phyloP scores from a whole-genome alignment of 2,888 invertebrate genomes.

The Euzophera pinguis region DNA sequence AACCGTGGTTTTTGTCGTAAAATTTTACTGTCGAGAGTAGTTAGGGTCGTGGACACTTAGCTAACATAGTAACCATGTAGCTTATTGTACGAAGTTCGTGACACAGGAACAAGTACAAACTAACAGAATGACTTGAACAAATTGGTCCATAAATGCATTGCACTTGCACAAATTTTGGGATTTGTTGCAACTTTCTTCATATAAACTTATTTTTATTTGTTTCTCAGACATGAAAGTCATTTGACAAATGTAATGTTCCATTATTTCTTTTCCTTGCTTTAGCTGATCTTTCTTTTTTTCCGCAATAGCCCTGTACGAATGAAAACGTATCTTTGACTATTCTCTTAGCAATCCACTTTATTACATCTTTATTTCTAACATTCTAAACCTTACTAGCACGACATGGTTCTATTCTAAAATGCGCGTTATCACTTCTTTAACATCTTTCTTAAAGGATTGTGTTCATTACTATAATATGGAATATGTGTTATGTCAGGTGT shows the following conservation, averaged over 20 bases:
- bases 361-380: neutral
- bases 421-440: slow-evolving; percentile 26
- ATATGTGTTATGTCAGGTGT: neutral
- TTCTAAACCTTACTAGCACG: neutral
- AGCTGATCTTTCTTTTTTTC: too few relatives aligned
- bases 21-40: slow-evolving; percentile 5
- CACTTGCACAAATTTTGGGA: too few relatives aligned
- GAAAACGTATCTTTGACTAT: too few relatives aligned
- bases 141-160: neutral
- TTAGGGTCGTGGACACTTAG: slow-evolving; percentile 17
- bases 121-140: neutral
- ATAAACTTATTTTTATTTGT: too few relatives aligned
- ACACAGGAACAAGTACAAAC: slow-evolving; percentile 2
- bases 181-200: too few relatives aligned
- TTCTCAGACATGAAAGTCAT: too few relatives aligned
- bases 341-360: too few relatives aligned
- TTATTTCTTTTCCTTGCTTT: too few relatives aligned
- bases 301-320: too few relatives aligned
- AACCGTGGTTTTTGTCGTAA: slow-evolving; percentile 11
- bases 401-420: too few relatives aligned
- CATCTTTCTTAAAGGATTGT: slow-evolving; percentile 15
- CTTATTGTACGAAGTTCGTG: slow-evolving; percentile 46
- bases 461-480: neutral
- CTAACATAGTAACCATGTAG: slow-evolving; percentile 30
- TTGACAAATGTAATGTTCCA: too few relatives aligned